Evolutionary conservation across 2,797 vertebrate species (phyloP).

Genomic region (Trachurus trachurus): DNA sequence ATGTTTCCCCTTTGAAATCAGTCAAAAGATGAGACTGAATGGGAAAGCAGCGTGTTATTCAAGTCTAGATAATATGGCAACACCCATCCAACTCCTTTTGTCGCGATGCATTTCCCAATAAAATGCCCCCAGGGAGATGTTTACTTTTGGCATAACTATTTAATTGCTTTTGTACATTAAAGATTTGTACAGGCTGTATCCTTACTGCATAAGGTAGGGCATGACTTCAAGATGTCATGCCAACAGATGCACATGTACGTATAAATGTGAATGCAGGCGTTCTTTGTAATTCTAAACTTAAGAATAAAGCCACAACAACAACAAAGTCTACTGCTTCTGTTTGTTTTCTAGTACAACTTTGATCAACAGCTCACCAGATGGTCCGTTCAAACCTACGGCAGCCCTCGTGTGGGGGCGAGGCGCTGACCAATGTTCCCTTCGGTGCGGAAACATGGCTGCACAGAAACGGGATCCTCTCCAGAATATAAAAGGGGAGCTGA

Average conservation of each 20-base stretch:
- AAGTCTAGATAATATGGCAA: slow-evolving; percentile 71
- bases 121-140: slow-evolving; percentile 44
- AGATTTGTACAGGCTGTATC: background rate
- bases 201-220: background rate
- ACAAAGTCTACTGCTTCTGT: slow-evolving; percentile 38
- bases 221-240: background rate
- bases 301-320: background rate
- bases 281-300: background rate
- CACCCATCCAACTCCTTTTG: slow-evolving; percentile 78
- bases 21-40: slow-evolving; percentile 69
- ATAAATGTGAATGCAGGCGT: background rate
- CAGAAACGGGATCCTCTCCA: slow-evolving; percentile 73
- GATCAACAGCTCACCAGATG: slow-evolving; percentile 67
- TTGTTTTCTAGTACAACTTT: slow-evolving; percentile 36
- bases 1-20: slow-evolving; percentile 78
- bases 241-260: background rate
- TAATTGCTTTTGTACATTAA: slow-evolving; percentile 22
- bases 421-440: slow-evolving; percentile 66
- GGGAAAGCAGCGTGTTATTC: slow-evolving; percentile 68
- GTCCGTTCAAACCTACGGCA: slow-evolving; percentile 52
- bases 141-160: slow-evolving; percentile 30
- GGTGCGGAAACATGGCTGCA: slow-evolving; percentile 51
- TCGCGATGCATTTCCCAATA: slow-evolving; percentile 57
- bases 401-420: slow-evolving; percentile 64
- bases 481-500: slow-evolving; percentile 72